Percentiles rank a stretch among this genome's conserved stretches.
Conservation (phyloP, 2,113 vertebrate genomes). For the Geothlypis trichas region DNA sequence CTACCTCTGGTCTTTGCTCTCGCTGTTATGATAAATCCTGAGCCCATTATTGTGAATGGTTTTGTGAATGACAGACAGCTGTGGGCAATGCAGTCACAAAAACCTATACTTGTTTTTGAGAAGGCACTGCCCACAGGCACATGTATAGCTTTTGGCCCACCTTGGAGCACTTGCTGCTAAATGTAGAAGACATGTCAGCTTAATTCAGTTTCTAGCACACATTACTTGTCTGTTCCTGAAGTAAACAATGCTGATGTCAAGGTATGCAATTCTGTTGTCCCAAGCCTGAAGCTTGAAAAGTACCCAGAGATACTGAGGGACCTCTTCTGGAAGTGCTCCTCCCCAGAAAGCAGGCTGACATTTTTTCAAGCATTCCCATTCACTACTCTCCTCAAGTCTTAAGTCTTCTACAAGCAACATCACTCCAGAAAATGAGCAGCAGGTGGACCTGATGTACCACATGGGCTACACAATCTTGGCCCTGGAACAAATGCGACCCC, state of each 20-base stretch:
- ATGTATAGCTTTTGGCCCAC: neutral
- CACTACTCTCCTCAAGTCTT: neutral
- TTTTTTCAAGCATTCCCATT: neutral
- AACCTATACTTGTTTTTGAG: neutral
- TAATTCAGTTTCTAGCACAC: neutral
- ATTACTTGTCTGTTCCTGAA: neutral
- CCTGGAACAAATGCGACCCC: neutral
- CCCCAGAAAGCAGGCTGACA: neutral
- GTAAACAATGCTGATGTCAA: neutral
- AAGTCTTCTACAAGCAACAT: neutral
- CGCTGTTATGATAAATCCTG: neutral
- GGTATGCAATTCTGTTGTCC: neutral
- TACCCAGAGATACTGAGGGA: neutral
- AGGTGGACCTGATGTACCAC: fast-evolving
- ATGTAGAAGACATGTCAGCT: neutral
- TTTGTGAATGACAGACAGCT: neutral
- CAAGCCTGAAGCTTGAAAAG: neutral
- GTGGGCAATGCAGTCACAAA: neutral
- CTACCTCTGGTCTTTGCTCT: neutral
- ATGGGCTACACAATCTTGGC: fast-evolving
- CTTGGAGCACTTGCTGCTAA: neutral
- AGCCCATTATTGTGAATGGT: neutral
- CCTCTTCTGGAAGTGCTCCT: neutral
- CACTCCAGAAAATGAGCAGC: neutral
- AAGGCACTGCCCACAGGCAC: neutral